A percentile compares a stretch with the other conserved stretches of the same genome.
Evolutionary conservation across 1,140 invertebrate species (phyloP).

Genomic region (Triops longicaudatus): DNA sequence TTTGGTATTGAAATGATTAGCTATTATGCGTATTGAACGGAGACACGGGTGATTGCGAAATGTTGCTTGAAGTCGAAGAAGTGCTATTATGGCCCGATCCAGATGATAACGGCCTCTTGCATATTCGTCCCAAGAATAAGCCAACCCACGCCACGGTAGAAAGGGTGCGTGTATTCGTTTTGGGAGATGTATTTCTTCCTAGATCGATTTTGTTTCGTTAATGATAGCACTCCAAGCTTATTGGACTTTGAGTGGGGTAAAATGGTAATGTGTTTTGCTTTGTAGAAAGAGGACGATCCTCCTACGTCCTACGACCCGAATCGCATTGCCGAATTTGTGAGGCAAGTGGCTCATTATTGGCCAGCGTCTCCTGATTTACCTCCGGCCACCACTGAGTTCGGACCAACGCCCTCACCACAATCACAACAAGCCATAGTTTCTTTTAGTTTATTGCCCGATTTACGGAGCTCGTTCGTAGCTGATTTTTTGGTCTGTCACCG

Average conservation of each 20-base stretch:
- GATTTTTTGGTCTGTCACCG: neutral
- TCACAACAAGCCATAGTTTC: neutral
- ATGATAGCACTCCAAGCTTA: neutral
- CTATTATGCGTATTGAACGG: neutral
- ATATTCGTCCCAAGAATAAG: neutral
- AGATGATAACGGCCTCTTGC: neutral
- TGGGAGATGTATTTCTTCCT: too few relatives aligned
- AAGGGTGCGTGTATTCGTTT: neutral
- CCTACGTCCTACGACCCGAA: neutral
- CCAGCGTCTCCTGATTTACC: neutral
- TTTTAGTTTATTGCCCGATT: constrained; percentile 9
- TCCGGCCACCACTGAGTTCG: neutral
- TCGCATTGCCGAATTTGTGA: constrained; percentile 7
- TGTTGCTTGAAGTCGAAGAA: neutral
- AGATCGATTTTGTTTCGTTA: too few relatives aligned
- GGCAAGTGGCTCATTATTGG: constrained; percentile 7
- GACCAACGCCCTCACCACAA: neutral
- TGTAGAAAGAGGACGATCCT: neutral
- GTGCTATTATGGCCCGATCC: neutral
- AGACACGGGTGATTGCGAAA: neutral
- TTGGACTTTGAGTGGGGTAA: neutral
- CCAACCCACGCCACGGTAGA: neutral
- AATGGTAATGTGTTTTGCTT: neutral
- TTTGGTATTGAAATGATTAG: neutral
- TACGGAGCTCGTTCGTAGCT: neutral